Evolutionary conservation across 2,888 invertebrate species (phyloP), one percentile per base, ranked within the genome.

Genomic region (Timema podura): DNA sequence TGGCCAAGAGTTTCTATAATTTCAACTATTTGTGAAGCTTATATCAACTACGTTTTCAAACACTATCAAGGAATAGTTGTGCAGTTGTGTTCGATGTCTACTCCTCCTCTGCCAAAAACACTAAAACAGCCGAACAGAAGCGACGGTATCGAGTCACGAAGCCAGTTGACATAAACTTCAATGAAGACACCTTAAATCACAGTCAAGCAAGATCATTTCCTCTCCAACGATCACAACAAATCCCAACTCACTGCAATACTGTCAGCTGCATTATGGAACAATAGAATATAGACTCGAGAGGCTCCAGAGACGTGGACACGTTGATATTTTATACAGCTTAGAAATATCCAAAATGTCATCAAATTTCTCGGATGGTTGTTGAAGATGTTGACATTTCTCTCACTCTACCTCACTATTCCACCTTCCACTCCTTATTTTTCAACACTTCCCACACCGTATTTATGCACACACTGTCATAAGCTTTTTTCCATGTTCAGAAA

Each of bases 331-430:
- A 1, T 51, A 51, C 51, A 51, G 51, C 51, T 13, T 51, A 51
- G 1, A 57, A 57, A 57, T 57, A 57, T 57, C 57, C 10, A 57
- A 57, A 57, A 57, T 6, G 30, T 57, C 57, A 57, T 57, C 15
- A 57, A 57, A 57, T 13, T 3, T 57, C 5, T 3, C 30, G 5
- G 57, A n/a, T 57, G 10, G 3, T 57, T 57, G 57, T 9, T 2
- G 5, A 57, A 57, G 57, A 57, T 57, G n/a, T 57, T 57, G 57
- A 57, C 57, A n/a, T n/a, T n/a, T n/a, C n/a, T n/a, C n/a, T n/a
- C n/a, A n/a, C n/a, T n/a, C n/a, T n/a, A n/a, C n/a, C n/a, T n/a
- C n/a, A n/a, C n/a, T n/a, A n/a, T n/a, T n/a, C n/a, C n/a, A n/a
- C n/a, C n/a, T n/a, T n/a, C n/a, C n/a, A n/a, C n/a, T n/a, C n/a